Evolutionary conservation across 1,140 invertebrate genomes (phyloP).

Genomic region (Drosophila mojavensis): DNA sequence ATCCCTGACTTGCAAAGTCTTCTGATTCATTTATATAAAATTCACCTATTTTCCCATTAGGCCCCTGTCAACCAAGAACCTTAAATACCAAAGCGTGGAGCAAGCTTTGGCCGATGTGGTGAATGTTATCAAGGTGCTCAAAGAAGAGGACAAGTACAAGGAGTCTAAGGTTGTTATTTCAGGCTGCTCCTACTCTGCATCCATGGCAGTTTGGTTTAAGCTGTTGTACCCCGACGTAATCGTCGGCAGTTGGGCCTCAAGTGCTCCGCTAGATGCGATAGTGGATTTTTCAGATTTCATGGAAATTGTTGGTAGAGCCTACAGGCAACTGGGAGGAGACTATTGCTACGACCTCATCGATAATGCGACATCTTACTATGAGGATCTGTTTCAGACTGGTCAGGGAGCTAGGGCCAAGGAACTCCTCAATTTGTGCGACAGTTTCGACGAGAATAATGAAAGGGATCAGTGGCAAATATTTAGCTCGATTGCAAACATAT

Average conservation of each 20-base stretch:
- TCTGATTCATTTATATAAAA: neutral
- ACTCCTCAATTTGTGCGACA: slow-evolving; percentile 78
- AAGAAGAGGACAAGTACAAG: slow-evolving; percentile 82
- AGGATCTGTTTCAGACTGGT: slow-evolving; percentile 70
- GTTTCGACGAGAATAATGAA: slow-evolving; percentile 61
- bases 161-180: slow-evolving; percentile 85
- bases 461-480: slow-evolving; percentile 76
- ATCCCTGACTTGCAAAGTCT: neutral
- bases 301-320: slow-evolving; percentile 62
- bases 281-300: slow-evolving; percentile 86
- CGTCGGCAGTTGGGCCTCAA: slow-evolving; percentile 87
- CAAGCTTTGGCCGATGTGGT: slow-evolving; percentile 92
- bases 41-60: slow-evolving; percentile 13
- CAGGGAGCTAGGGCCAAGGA: slow-evolving; percentile 60
- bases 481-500: slow-evolving; percentile 73
- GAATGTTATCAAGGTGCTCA: slow-evolving; percentile 87
- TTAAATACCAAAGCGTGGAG: slow-evolving; percentile 89
- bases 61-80: slow-evolving; percentile 86
- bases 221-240: slow-evolving; percentile 91
- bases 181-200: slow-evolving; percentile 89
- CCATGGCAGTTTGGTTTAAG: slow-evolving; percentile 90
- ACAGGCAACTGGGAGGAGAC: slow-evolving; percentile 78
- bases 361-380: slow-evolving; percentile 85
- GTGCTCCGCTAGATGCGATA: slow-evolving; percentile 89
- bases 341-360: slow-evolving; percentile 84